Base-by-base conservation (phyloP, 2,888 invertebrate species). In the Phaonia tiefii region DNA sequence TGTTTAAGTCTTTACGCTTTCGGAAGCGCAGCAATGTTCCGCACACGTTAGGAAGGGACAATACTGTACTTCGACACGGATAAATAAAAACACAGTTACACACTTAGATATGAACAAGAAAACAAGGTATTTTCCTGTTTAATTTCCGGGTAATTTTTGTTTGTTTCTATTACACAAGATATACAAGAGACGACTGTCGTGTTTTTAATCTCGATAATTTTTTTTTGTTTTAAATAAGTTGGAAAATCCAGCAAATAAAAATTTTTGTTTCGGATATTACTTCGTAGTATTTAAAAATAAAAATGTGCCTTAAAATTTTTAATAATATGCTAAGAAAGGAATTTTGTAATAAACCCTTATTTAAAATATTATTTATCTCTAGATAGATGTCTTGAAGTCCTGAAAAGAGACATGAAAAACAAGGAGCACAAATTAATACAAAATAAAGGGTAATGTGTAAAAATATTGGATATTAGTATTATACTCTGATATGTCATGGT, bases 381-480 rank as follows among this genome's bases (percentile, higher is more conserved):
- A 58, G 75, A 81, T 81, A 81, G 65, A 75, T 81, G 81, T 78
- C 81, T 81, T 73, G 72, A 78, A 81, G 72, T 81, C 81, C 81
- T 81, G 81, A 49, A 81, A 81, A 13, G 25, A 56, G 22, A 66
- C 26, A n/a, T n/a, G n/a, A 65, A 15, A 49, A 49, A 44, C 56
- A 26, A 46, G 10, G 22, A 66, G 51, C 1, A 39, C 46, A 75
- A 49, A n/a, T n/a, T n/a, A n/a, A 13, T 17, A 22, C 11, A 58
- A 39, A 46, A 11, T 26, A 37, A 44, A 31, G 2, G 17, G 39
- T 39, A 60, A 56, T 11, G 0, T 26, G 56, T 56, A 25, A n/a
- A n/a, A n/a, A n/a, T n/a, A n/a, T n/a, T n/a, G n/a, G n/a, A n/a
- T n/a, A n/a, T n/a, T n/a, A n/a, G n/a, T n/a, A n/a, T n/a, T n/a